Evolutionary conservation across 1,140 invertebrate species (phyloP), one percentile per base, ranked within the genome.

Genomic region (Cyrtorhinus lividipennis): DNA sequence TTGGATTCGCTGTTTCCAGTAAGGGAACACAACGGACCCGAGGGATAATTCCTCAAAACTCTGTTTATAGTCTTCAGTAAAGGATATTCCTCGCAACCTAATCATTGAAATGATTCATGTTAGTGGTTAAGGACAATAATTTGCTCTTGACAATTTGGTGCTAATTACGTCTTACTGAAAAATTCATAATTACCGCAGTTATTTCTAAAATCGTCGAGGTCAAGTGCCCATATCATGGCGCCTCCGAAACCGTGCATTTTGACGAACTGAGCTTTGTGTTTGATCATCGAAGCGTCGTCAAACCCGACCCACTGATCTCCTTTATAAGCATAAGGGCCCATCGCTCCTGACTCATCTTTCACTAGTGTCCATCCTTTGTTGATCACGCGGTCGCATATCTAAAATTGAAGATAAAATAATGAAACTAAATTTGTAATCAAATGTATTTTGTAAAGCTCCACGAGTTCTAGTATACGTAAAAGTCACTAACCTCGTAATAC

Each of bases 221-320:
- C 83, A 15, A 90, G 72, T 0, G 88, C 85, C 87, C 87, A 91
- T 20, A 90, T 77, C 78, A 88, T 89, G 1, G 82, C 85, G 2
- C 88, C 88, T 0, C 85, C 85, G 1, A 88, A 70, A 5, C 80
- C 76, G 48, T 82, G 69, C 1, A 76, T 73, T 45, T 75, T 78
- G 0, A 85, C 78, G 61, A 82, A 77, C 56, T 81, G 74, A 0
- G 81, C 79, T 72, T 72, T 71, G 38, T 69, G 66, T 1, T 78
- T 73, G 15, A 83, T 80, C 81, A 85, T 85, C 1, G 78, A 74
- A 1, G 84, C 79, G 71, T 88, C 85, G 68, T 92, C 84, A 70
- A 86, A 93, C 0, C 85, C 83, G 1, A 88, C 83, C 90, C 90
- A 92, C 72, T 92, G 88, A 62, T 83, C 80, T 0, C 81, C 84